Evolutionary conservation across 1,140 invertebrate species (phyloP).

Genomic region (Formica selysi): DNA sequence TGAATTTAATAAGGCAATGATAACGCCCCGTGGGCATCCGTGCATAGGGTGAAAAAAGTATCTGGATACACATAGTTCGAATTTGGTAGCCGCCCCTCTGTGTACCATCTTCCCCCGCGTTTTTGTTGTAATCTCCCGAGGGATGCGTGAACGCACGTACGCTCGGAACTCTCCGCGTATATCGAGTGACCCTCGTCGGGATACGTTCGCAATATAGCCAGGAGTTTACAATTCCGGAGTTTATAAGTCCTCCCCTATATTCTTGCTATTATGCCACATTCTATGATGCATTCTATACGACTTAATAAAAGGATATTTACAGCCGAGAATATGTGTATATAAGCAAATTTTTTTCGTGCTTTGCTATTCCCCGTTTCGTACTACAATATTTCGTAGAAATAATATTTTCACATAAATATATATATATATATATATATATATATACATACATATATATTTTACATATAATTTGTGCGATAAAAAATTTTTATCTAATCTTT

Average conservation of each 20-base stretch:
- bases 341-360: slow-evolving; percentile 4
- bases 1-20: slow-evolving; percentile 67
- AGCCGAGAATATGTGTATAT: background rate
- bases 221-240: slow-evolving; percentile 54
- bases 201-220: slow-evolving; percentile 52
- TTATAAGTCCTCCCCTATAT: slow-evolving; percentile 47
- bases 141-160: slow-evolving; percentile 62
- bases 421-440: background rate
- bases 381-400: background rate
- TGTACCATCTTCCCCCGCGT: slow-evolving; percentile 63
- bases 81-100: slow-evolving; percentile 65
- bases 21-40: slow-evolving; percentile 57
- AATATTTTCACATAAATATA: background rate
- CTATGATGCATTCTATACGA: slow-evolving; percentile 38
- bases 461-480: too few species aligned
- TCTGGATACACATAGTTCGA: slow-evolving; percentile 58
- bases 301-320: slow-evolving; percentile 44
- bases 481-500: too few species aligned
- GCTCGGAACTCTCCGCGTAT: slow-evolving; percentile 30
- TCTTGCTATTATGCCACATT: slow-evolving; percentile 36
- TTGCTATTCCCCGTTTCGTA: background rate
- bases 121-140: slow-evolving; percentile 72
- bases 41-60: slow-evolving; percentile 43
- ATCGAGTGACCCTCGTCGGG: slow-evolving; percentile 47
- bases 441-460: background rate